These are phyloP conservation scores for Procavia capensis DNA, from an alignment of 2,113 vertebrate species.

Conservation along the genomic window DNA sequence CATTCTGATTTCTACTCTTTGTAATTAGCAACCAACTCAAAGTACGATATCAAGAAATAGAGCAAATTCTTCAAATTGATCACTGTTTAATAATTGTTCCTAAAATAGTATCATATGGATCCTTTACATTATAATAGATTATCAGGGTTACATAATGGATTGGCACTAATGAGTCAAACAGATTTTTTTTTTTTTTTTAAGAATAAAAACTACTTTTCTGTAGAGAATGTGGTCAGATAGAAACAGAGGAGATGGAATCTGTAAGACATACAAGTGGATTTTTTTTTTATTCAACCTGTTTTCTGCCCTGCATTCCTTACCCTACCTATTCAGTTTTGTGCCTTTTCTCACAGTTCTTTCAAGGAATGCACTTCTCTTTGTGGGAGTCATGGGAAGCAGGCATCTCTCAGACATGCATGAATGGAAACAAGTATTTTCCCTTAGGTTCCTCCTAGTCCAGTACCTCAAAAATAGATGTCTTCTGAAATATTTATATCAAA, in stretches of 20 bases:
- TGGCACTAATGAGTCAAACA: not conserved
- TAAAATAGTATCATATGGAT: not conserved
- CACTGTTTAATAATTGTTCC: not conserved
- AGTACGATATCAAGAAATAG: constrained; percentile 27
- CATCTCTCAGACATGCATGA: not conserved
- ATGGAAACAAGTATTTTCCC: constrained; percentile 36
- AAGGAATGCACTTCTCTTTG: not conserved
- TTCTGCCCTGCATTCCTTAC: not conserved
- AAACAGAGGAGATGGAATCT: not conserved
- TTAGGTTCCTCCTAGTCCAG: constrained; percentile 6
- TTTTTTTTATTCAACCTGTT: not conserved
- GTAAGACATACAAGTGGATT: not conserved
- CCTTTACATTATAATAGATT: constrained; percentile 4
- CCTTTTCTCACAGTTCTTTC: constrained; percentile 72
- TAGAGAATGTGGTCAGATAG: not conserved
- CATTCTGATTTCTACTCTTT: constrained; percentile 9
- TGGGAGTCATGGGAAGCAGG: not conserved
- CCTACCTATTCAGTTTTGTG: constrained; percentile 87
- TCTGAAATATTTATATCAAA: constrained; percentile 75
- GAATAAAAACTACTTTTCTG: not conserved
- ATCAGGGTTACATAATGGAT: not conserved
- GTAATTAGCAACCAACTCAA: constrained; percentile 11
- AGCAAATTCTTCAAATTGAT: not conserved
- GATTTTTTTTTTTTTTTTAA: no score
- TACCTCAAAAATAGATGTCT: constrained; percentile 54